Conservation (phyloP, 2,113 vertebrate genomes). For the Hiodon alosoides region DNA sequence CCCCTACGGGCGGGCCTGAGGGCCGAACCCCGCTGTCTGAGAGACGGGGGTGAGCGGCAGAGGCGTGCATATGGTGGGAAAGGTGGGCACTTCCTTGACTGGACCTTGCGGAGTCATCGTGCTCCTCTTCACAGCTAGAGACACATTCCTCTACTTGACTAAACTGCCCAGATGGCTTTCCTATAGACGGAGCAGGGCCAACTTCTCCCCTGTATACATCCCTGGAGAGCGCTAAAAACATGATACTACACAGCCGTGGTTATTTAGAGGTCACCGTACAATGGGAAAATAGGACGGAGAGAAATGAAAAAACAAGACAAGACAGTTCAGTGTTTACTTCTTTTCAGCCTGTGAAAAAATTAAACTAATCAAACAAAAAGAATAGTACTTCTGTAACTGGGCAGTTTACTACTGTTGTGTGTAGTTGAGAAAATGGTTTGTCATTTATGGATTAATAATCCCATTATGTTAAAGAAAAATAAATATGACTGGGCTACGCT, state of each 20-base stretch:
- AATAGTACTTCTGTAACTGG: no score
- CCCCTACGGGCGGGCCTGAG: conserved; percentile 58
- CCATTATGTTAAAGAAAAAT: no score
- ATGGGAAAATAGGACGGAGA: conserved; percentile 27
- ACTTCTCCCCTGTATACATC: conserved; percentile 56
- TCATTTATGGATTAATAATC: no score
- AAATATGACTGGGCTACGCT: no score
- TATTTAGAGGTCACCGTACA: conserved; percentile 69
- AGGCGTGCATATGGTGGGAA: conserved; percentile 63
- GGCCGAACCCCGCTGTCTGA: conserved; percentile 62
- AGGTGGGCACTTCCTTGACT: conserved; percentile 57
- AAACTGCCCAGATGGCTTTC: conserved; percentile 83
- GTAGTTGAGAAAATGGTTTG: no score
- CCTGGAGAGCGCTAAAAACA: conserved; percentile 72
- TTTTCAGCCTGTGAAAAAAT: conserved; percentile 19
- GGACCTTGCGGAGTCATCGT: conserved; percentile 57
- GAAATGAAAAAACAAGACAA: conserved; percentile 23
- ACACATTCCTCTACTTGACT: conserved; percentile 74
- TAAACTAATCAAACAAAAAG: no score
- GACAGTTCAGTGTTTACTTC: conserved; percentile 34
- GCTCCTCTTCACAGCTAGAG: conserved; percentile 63
- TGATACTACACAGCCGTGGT: conserved; percentile 71
- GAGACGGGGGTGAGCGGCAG: conserved; percentile 54
- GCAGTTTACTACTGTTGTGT: no score
- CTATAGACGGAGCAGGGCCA: conserved; percentile 65